Percentiles rank a stretch among this genome's conserved stretches.
Conservation (phyloP, 1,140 invertebrate genomes). For the Drusus annulatus region DNA sequence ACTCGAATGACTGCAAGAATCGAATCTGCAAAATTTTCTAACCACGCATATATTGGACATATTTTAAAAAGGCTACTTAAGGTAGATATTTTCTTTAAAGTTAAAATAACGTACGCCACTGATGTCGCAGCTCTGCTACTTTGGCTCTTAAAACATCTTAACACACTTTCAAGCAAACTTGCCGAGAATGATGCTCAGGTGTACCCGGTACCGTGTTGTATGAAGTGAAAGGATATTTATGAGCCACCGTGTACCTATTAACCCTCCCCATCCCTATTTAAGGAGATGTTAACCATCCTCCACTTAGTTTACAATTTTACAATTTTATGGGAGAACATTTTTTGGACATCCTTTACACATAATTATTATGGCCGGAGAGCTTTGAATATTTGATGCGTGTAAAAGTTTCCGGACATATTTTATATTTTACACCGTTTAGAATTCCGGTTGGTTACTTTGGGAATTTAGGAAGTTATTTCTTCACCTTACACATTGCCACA, state of each 20-base stretch:
- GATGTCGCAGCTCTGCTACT: slow-evolving; percentile 26
- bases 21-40: no score
- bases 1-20: no score
- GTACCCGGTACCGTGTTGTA: slow-evolving; percentile 44
- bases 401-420: slow-evolving; percentile 13
- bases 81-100: no score
- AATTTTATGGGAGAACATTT: slow-evolving; percentile 32
- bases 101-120: slow-evolving; percentile 24
- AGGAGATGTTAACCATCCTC: slow-evolving; percentile 37
- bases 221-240: slow-evolving; percentile 58
- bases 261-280: slow-evolving; percentile 31
- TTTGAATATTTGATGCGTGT: slow-evolving; percentile 34
- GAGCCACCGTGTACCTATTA: slow-evolving; percentile 50
- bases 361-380: slow-evolving; percentile 28
- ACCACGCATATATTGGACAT: no score
- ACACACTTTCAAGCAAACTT: slow-evolving; percentile 58
- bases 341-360: slow-evolving; percentile 39
- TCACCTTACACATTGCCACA: no score
- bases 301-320: slow-evolving; percentile 40
- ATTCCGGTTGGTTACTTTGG: no score
- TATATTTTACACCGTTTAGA: neutral
- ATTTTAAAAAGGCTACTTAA: no score
- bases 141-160: slow-evolving; percentile 55
- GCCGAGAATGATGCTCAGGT: slow-evolving; percentile 58
- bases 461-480: no score